Base-by-base conservation (phyloP, 2,888 invertebrate genomes). In the Ptychoptera contaminata region DNA sequence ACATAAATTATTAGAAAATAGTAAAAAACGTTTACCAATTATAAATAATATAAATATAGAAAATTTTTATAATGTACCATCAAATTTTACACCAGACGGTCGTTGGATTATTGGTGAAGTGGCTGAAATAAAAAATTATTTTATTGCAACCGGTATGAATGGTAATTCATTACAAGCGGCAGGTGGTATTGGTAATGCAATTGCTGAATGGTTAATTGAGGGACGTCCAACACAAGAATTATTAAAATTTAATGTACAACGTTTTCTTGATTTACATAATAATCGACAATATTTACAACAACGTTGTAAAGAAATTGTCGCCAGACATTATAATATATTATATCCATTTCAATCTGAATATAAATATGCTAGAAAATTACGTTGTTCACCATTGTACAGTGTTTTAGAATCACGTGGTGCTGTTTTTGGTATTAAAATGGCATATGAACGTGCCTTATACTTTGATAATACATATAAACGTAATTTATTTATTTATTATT, bases 131-230 rank as follows among this genome's bases (percentile, higher is more conserved):
- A 70, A 70, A 48, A 80, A 80, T 56, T 81, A 81, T 58, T 80
- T 74, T 61, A 76, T 79, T n/a, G 79, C 78, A 40, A 76, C 76
- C 47, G 82, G 81, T 23, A 77, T 80, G 76, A 78, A 77, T 61
- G 77, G 77, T 7, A 74, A 76, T 56, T 75, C 79, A 9, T 62
- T 79, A 37, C 77, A 77, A 58, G 76, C 76, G n/a, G 77, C 77
- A 39, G 80, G 79, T 46, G 81, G 80, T 4, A 73, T 79, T 42
- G 82, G 81, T 12, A 73, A 72, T 58, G 73, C 74, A 46, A 67
- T 80, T 23, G 76, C 79, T 1, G 78, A 79, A 55, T 78, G 78
- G 76, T 73, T 82, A 38, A 70, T 77, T 10, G 71, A 76, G 51
- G 78, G 78, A 2, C 69, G 74, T 54, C 72, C 77, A 1, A 71